Base-by-base conservation (phyloP, 2,888 invertebrate genomes). In the Halictus quadricinctus region DNA sequence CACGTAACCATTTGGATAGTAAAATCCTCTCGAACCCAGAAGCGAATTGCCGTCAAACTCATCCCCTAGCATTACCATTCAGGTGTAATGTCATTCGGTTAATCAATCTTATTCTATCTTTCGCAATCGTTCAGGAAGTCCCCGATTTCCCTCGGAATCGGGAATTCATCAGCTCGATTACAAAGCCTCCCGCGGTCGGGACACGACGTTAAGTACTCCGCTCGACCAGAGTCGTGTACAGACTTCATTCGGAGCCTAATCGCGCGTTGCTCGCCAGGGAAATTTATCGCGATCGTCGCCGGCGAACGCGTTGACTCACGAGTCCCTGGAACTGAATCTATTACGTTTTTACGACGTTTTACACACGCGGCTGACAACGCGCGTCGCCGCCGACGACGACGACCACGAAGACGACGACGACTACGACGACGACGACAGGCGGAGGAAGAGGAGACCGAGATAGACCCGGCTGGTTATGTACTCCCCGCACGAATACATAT, bases 131-230 rank as follows among this genome's bases (percentile, higher is more conserved):
- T 36, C 36, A 36, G 36, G 78, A 83, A 80, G 80, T 82, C 80
- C 48, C 60, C 41, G 79, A 81, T 78, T 41, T 36, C 36, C 72
- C 48, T 46, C n/a, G 60, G 41, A 58, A 64, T 60, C 69, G 36
- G 64, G 70, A 82, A 89, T 89, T 87, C 87, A 89, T 89, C 89
- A 84, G 46, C 60, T 8, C 64, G 73, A 79, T 60, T 50, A 76
- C 81, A 80, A 77, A 88, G 72, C 76, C 87, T 79, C 88, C 84
- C 83, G 89, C 79, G 82, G 84, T 77, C 84, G 64, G 72, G 76
- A 87, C 88, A 86, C 58, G 86, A 88, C 87, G 86, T 86, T 88
- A 87, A 89, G 70, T 82, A 84, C 87, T 83, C 81, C n/a, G 80
- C 46, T 54, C n/a, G 54, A 76, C 50, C 80, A 60, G 29, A 29